These are phyloP conservation scores for Coryphaenoides rupestris DNA, from an alignment of 2,113 vertebrate species.

Conservation along the genomic window DNA sequence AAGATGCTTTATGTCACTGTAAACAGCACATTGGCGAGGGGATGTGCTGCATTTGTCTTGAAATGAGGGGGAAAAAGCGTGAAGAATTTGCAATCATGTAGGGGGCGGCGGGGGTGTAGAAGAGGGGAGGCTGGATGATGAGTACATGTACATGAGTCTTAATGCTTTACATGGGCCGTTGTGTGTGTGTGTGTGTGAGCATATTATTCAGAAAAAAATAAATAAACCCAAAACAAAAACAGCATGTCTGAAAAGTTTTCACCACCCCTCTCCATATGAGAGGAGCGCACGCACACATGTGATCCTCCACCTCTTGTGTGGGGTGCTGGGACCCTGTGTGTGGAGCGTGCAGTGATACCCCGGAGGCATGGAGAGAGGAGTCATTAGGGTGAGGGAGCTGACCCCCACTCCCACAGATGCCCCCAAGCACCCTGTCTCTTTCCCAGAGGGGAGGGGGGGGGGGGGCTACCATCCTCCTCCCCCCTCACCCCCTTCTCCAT, in stretches of 20 bases:
- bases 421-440: too few relatives aligned
- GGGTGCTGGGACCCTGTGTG: too few relatives aligned
- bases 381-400: too few relatives aligned
- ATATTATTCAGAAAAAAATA: constrained; percentile 57
- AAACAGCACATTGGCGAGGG: constrained; percentile 67
- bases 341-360: too few relatives aligned
- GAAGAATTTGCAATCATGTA: constrained; percentile 57
- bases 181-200: constrained; percentile 38
- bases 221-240: background rate
- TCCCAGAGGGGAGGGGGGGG: too few relatives aligned
- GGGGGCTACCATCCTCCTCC: too few relatives aligned
- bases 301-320: too few relatives aligned
- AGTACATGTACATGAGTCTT: constrained; percentile 51
- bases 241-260: constrained; percentile 43
- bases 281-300: too few relatives aligned
- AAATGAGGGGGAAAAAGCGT: constrained; percentile 64
- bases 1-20: constrained; percentile 65
- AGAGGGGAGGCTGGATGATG: too few relatives aligned
- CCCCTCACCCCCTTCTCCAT: too few relatives aligned
- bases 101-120: constrained; percentile 10
- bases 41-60: constrained; percentile 68
- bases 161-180: constrained; percentile 64
- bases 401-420: too few relatives aligned
- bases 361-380: too few relatives aligned
- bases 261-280: background rate